These are phyloP conservation scores for Taenaris catops DNA, from an alignment of 2,888 invertebrate genomes.

Conservation along the genomic window DNA sequence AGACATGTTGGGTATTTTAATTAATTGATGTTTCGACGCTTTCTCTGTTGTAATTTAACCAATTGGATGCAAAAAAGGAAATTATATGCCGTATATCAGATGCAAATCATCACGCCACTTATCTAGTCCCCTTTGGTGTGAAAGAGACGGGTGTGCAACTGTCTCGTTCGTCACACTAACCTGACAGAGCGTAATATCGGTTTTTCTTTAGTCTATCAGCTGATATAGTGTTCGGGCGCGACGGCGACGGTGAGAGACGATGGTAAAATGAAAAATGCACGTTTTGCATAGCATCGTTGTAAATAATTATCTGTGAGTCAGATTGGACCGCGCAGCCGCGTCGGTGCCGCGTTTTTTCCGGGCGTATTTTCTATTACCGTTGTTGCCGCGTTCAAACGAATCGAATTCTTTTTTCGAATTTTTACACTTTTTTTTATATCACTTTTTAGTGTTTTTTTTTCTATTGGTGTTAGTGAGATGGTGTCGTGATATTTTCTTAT, in stretches of 20 bases:
- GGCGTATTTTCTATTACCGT: slow-evolving; percentile 50
- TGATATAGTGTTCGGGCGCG: slow-evolving; percentile 37
- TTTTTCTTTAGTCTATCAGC: slow-evolving; percentile 56
- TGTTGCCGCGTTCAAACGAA: slow-evolving; percentile 47
- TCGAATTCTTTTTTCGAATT: slow-evolving; percentile 40
- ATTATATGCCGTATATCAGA: slow-evolving; percentile 66
- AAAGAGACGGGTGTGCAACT: slow-evolving; percentile 40
- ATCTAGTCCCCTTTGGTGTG: slow-evolving; percentile 52
- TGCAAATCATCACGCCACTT: slow-evolving; percentile 66
- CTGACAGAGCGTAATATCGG: slow-evolving; percentile 58
- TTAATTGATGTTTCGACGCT: slow-evolving; percentile 27
- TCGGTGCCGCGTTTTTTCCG: slow-evolving; percentile 53
- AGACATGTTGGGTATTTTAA: slow-evolving; percentile 6
- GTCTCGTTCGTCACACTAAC: slow-evolving; percentile 63
- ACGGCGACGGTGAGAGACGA: slow-evolving; percentile 31
- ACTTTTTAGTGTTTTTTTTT: slow-evolving; percentile 21
- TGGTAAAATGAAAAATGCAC: slow-evolving; percentile 46
- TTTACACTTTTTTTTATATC: slow-evolving; percentile 16
- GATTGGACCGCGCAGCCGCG: slow-evolving; percentile 43
- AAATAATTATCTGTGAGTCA: slow-evolving; percentile 51
- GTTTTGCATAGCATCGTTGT: slow-evolving; percentile 54
- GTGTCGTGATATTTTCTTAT: slow-evolving; percentile 54
- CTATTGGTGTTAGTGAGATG: slow-evolving; percentile 48
- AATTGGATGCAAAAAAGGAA: slow-evolving; percentile 54
- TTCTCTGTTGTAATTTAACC: slow-evolving; percentile 46